Base-by-base conservation (phyloP, 2,113 vertebrate genomes). In the Sminthopsis crassicaudata region DNA sequence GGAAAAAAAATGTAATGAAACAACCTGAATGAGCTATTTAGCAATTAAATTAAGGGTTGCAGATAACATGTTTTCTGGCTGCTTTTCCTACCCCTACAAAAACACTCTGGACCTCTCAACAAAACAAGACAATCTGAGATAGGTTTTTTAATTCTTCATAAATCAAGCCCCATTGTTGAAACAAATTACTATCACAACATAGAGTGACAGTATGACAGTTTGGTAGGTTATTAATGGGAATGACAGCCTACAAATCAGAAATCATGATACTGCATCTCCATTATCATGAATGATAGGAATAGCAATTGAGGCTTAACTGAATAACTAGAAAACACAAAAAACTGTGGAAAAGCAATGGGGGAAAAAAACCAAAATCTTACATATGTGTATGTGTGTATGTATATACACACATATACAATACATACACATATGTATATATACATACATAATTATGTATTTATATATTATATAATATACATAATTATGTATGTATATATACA, bases 201-300 rank as follows among this genome's bases (percentile, higher is more conserved):
- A 98, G 98, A 98, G 97, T 98, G 98, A 98, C 98, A 98, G 97
- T 42, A 97, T 98, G 98, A 98, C 98, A 98, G 97, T 97, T 97
- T 94, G 91, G 97, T 94, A 93, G 96, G 98, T 98, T 98, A 98
- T 98, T 98, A 98, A 98, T 98, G 98, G 98, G 96, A 97, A 95
- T 97, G 98, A 98, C 98, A 98, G 97, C 98, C 98, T 97, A 98
- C 98, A 98, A 98, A 98, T 98, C 98, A 98, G 98, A 97, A 98
- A 98, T 98, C 98, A 98, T 98, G 98, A 97, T 95, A 95, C 93
- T 91, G 98, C 95, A 94, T 97, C 97, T 97, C 54, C 2, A 55
- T 54, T 54, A 54, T 23, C 53, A 54, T 24, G 53, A 54, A 55
- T 55, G 25, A 95, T 97, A 97, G 93, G 98, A 98, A 98, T 96